phyloP scores from a whole-genome alignment of 64 coral and sea anemone species.

The Catalaphyllia jardinei region DNA sequence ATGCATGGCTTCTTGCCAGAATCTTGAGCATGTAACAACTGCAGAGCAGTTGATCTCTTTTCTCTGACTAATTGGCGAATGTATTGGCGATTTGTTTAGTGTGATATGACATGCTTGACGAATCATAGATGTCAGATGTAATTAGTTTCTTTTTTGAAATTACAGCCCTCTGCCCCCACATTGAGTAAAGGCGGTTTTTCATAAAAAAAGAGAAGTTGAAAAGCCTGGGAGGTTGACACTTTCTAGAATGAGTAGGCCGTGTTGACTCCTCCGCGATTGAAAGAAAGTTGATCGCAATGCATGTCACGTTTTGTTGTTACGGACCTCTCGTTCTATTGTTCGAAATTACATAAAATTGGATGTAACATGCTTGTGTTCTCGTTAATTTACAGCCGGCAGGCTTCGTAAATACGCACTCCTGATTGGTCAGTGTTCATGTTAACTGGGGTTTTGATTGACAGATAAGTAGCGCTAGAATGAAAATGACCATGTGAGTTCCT shows the following conservation, averaged over 20 bases:
- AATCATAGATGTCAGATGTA: constrained; percentile 17
- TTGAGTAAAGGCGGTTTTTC: not conserved
- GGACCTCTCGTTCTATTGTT: not conserved
- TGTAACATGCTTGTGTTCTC: constrained; percentile 32
- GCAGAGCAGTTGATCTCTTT: not conserved
- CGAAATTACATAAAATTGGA: constrained; percentile 18
- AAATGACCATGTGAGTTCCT: constrained; percentile 71
- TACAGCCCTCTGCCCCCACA: not conserved
- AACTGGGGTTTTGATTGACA: constrained; percentile 88
- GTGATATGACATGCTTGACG: constrained; percentile 8
- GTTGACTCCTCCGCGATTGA: not conserved
- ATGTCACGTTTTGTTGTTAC: constrained; percentile 23
- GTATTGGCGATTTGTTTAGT: constrained; percentile 16
- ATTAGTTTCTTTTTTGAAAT: not conserved
- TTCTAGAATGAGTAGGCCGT: not conserved
- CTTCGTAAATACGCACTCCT: constrained; percentile 32
- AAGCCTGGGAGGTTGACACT: not conserved
- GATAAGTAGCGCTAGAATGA: constrained; percentile 77
- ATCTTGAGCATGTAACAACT: not conserved
- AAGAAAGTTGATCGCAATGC: constrained; percentile 14
- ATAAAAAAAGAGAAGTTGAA: not conserved
- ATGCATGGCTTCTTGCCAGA: constrained; percentile 22
- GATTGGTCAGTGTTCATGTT: constrained; percentile 55
- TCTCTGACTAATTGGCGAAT: not conserved
- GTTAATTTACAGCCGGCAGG: constrained; percentile 74